Evolutionary conservation across 2,113 vertebrate species (phyloP).

Genomic region (Phaethornis superciliosus): DNA sequence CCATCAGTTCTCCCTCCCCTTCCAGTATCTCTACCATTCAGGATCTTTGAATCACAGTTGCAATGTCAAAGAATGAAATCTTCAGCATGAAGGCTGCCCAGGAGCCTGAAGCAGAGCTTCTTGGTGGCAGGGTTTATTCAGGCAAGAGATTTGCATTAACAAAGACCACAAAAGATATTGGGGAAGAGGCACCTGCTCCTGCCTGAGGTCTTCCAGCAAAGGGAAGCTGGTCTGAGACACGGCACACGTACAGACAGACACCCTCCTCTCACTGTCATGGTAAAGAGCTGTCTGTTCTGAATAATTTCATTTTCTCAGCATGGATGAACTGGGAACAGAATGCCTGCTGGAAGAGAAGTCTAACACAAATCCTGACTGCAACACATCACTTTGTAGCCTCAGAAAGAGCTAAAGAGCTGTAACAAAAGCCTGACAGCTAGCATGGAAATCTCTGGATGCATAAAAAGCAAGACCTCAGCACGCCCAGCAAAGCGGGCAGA

Average conservation of each 20-base stretch:
- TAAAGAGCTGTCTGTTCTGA: background rate
- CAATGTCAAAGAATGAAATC: background rate
- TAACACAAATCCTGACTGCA: background rate
- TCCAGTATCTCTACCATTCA: background rate
- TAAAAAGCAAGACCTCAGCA: background rate
- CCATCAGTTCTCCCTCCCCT: background rate
- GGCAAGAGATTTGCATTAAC: background rate
- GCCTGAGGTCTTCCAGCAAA: background rate
- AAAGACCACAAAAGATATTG: background rate
- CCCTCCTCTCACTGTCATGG: rapidly evolving
- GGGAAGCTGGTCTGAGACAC: background rate
- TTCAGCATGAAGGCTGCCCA: background rate
- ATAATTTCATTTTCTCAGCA: background rate
- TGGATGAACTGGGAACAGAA: background rate
- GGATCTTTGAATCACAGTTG: background rate
- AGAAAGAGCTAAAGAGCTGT: background rate
- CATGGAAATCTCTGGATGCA: rapidly evolving
- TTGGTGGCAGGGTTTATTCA: rapidly evolving
- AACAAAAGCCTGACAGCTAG: background rate
- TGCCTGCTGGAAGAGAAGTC: background rate
- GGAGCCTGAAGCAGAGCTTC: background rate
- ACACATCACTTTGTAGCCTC: background rate
- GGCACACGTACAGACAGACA: too few species aligned
- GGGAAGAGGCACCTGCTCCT: background rate
- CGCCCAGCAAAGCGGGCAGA: background rate